These are phyloP conservation scores for Xenopus borealis DNA, from an alignment of 2,113 vertebrate species.

Conservation along the genomic window DNA sequence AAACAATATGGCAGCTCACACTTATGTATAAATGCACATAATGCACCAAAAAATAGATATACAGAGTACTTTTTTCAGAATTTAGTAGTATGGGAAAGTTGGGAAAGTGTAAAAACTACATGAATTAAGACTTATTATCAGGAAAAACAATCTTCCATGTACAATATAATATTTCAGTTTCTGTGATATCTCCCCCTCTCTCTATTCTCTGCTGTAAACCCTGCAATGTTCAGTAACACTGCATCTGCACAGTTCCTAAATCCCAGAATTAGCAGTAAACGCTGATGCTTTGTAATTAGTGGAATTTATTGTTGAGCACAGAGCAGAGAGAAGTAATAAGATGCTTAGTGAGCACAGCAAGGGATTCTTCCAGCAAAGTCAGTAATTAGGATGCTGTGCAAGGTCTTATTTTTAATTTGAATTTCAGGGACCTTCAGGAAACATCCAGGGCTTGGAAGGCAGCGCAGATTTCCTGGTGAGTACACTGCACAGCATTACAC, in stretches of 20 bases:
- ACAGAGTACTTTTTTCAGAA: too few relatives aligned
- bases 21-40: too few relatives aligned
- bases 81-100: too few relatives aligned
- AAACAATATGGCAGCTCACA: too few relatives aligned
- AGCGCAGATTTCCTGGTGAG: constrained; percentile 94
- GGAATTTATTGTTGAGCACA: constrained; percentile 18
- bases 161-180: too few relatives aligned
- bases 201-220: not conserved
- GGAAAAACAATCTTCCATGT: too few relatives aligned
- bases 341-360: constrained; percentile 11
- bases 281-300: constrained; percentile 34
- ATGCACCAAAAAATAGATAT: too few relatives aligned
- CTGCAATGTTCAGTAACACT: constrained; percentile 10
- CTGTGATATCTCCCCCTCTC: too few relatives aligned
- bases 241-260: constrained; percentile 39
- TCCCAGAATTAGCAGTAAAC: constrained; percentile 27
- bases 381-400: constrained; percentile 8
- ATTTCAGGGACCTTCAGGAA: constrained; percentile 82
- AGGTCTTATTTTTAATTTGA: constrained; percentile 29
- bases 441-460: constrained; percentile 85
- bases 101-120: too few relatives aligned
- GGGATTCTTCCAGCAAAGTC: constrained; percentile 2
- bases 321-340: constrained; percentile 25
- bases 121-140: too few relatives aligned
- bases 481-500: constrained; percentile 5